Evolutionary conservation across 2,113 vertebrate species (phyloP).

Genomic region (Anarhynchus alexandrinus): DNA sequence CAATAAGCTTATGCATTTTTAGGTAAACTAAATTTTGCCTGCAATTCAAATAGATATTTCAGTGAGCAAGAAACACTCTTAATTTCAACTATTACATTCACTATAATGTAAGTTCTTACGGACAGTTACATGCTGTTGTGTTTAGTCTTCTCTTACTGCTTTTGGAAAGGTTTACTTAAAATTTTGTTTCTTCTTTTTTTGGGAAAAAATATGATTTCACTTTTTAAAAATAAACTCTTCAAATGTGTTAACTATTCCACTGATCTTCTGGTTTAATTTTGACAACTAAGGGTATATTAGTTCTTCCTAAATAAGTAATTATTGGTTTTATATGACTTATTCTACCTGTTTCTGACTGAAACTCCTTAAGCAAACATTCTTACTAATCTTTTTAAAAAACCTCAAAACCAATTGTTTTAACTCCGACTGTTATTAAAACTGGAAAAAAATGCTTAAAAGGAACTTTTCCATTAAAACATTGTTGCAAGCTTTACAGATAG

Average conservation of each 20-base stretch:
- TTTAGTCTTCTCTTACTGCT: background rate
- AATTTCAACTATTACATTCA: background rate
- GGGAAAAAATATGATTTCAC: background rate
- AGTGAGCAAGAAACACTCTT: background rate
- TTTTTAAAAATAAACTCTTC: background rate
- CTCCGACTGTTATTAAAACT: background rate
- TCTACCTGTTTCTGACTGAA: background rate
- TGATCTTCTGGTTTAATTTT: background rate
- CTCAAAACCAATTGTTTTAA: background rate
- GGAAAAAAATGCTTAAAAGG: background rate
- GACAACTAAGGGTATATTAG: background rate
- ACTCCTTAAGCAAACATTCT: background rate
- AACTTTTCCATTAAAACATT: background rate
- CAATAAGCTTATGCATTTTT: background rate
- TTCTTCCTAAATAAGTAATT: background rate
- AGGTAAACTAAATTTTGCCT: background rate
- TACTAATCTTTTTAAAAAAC: background rate
- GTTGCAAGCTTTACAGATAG: background rate
- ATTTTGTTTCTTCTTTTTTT: background rate
- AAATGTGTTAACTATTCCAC: background rate
- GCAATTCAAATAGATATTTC: background rate
- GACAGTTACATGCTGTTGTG: background rate
- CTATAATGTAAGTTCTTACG: background rate
- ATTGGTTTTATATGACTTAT: background rate
- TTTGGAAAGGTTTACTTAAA: background rate